Percentiles rank a stretch among this genome's conserved stretches.
Evolutionary conservation across 2,888 invertebrate species (phyloP).

Genomic region (Apamea sordens): DNA sequence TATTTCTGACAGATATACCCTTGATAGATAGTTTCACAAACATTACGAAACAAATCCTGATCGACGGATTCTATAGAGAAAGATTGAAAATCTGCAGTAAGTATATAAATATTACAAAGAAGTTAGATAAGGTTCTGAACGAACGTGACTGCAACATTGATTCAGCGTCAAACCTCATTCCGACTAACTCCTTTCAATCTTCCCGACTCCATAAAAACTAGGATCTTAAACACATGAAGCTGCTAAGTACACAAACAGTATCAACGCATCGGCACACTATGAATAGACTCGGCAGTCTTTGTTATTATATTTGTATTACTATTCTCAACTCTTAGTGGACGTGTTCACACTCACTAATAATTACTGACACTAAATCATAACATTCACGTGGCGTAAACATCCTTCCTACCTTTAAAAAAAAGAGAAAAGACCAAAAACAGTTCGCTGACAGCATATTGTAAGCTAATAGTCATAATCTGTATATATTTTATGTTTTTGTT

Average conservation of each 20-base stretch:
- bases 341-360: conserved; percentile 89
- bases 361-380: conserved; percentile 89
- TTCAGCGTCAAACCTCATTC: conserved; percentile 39
- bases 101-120: conserved; percentile 42
- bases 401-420: conserved; percentile 83
- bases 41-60: conserved; percentile 77
- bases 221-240: conserved; percentile 76
- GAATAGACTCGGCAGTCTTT: conserved; percentile 83
- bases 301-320: conserved; percentile 88
- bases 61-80: conserved; percentile 69
- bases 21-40: conserved; percentile 87
- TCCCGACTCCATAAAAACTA: conserved; percentile 67
- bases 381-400: conserved; percentile 88
- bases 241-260: conserved; percentile 80
- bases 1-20: conserved; percentile 87
- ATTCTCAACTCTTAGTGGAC: conserved; percentile 86
- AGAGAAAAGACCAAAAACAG: conserved; percentile 82
- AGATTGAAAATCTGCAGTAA: conserved; percentile 57
- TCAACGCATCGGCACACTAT: conserved; percentile 76
- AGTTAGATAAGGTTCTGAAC: conserved; percentile 22
- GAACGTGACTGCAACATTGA: conserved; percentile 55
- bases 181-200: conserved; percentile 51
- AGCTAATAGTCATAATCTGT: conserved; percentile 88
- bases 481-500: conserved; percentile 81
- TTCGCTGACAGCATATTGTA: conserved; percentile 86